phyloP scores from a whole-genome alignment of 2,888 invertebrate species.

The Autographa pulchrina region DNA sequence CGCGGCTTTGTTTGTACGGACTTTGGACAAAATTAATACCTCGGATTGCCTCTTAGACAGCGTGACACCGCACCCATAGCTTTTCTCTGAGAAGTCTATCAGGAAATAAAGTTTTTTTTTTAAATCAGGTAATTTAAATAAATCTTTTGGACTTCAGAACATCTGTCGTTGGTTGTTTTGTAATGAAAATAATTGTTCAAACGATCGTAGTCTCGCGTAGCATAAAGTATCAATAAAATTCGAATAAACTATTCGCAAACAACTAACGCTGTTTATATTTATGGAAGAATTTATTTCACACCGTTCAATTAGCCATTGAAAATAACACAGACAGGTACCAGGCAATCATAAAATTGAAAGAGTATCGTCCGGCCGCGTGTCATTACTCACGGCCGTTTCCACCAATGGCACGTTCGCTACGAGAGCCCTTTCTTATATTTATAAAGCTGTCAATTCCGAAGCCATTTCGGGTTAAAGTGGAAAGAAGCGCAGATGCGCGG shows the following conservation, averaged over 20 bases:
- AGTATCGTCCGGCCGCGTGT: slow-evolving; percentile 44
- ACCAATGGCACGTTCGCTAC: slow-evolving; percentile 65
- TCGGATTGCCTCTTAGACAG: slow-evolving; percentile 14
- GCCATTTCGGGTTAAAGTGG: slow-evolving; percentile 77
- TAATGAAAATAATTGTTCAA: not conserved
- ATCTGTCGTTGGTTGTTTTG: not conserved
- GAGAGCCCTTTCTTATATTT: slow-evolving; percentile 73
- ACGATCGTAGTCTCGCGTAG: not conserved
- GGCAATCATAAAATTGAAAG: slow-evolving; percentile 66
- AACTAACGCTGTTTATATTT: slow-evolving; percentile 24
- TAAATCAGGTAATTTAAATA: too few relatives aligned
- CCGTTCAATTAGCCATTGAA: slow-evolving; percentile 53
- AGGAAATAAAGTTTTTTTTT: not conserved
- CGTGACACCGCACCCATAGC: not conserved
- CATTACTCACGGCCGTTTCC: slow-evolving; percentile 72
- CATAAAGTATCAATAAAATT: slow-evolving; percentile 39
- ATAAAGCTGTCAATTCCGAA: slow-evolving; percentile 85
- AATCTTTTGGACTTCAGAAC: too few relatives aligned
- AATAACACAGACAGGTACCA: slow-evolving; percentile 42
- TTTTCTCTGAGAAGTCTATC: not conserved
- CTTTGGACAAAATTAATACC: slow-evolving; percentile 35
- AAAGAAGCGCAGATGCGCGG: slow-evolving; percentile 78
- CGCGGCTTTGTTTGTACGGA: slow-evolving; percentile 31
- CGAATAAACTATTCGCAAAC: slow-evolving; percentile 40
- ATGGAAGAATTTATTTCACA: slow-evolving; percentile 42